These are phyloP conservation scores for Falco peregrinus DNA, from an alignment of 2,797 vertebrate genomes.

Conservation along the genomic window DNA sequence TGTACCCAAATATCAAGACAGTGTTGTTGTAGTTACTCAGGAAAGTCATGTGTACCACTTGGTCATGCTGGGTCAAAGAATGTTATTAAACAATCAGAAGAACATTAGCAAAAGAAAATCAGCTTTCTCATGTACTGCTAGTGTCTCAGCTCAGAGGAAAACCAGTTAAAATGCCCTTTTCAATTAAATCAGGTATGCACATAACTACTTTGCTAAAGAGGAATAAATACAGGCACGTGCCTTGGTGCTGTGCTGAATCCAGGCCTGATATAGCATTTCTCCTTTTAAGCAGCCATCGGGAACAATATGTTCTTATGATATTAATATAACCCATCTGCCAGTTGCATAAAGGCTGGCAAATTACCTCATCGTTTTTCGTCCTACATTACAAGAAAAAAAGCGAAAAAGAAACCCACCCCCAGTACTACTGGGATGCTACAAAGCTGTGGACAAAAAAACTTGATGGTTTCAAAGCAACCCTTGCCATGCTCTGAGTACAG, in stretches of 20 bases:
- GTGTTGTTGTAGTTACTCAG: background rate
- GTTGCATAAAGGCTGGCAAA: slow-evolving; percentile 58
- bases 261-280: slow-evolving; percentile 36
- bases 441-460: background rate
- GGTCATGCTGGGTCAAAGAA: background rate
- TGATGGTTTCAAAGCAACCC: background rate
- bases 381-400: slow-evolving; percentile 25
- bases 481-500: background rate
- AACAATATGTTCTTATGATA: slow-evolving; percentile 67
- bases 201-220: background rate
- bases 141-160: background rate
- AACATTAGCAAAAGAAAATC: background rate
- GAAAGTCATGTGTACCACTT: background rate
- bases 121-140: background rate
- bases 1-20: background rate
- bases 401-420: slow-evolving; percentile 10
- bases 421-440: background rate
- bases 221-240: slow-evolving; percentile 33
- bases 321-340: slow-evolving; percentile 68
- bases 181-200: background rate
- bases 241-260: slow-evolving; percentile 7
- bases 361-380: slow-evolving; percentile 43
- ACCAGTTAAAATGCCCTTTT: background rate
- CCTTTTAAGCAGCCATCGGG: slow-evolving; percentile 12
- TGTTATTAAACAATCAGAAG: background rate